phyloP scores from a whole-genome alignment of 2,113 vertebrate genomes.

The Hydropotes inermis region DNA sequence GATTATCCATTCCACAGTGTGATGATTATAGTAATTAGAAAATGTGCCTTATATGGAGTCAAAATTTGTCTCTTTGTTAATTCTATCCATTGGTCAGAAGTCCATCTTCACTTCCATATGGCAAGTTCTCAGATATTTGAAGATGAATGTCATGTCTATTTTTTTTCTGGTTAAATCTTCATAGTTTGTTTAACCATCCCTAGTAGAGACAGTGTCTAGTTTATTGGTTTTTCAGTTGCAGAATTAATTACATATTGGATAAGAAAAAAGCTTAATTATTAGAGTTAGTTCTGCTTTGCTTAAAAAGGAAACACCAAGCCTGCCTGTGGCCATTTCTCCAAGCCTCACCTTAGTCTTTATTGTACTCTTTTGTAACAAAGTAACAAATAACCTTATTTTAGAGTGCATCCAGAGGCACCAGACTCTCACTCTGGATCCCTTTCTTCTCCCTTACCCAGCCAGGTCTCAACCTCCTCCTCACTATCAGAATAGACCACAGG shows the following conservation, averaged over 20 bases:
- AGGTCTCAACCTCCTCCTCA: not conserved
- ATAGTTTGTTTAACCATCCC: not conserved
- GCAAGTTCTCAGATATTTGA: not conserved
- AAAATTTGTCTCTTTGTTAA: not conserved
- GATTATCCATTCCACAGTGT: not conserved
- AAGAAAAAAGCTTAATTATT: not conserved
- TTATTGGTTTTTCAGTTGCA: not conserved
- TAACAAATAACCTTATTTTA: not conserved
- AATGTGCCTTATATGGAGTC: not conserved
- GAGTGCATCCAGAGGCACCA: accelerated
- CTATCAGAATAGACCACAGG: not conserved
- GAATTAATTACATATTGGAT: not conserved
- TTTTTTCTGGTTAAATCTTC: not conserved
- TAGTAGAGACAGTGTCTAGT: not conserved
- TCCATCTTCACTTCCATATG: not conserved
- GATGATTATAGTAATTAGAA: conserved; percentile 10
- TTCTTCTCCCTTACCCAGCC: not conserved
- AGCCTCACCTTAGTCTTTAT: not conserved
- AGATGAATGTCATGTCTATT: not conserved
- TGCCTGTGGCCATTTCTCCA: not conserved
- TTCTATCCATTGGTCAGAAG: conserved; percentile 4
- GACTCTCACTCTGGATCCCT: no score
- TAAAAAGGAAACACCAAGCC: not conserved
- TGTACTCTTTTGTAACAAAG: accelerated
- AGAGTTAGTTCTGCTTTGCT: not conserved